Evolutionary conservation across 2,888 invertebrate genomes (phyloP).

Genomic region (Mythimna pallens): DNA sequence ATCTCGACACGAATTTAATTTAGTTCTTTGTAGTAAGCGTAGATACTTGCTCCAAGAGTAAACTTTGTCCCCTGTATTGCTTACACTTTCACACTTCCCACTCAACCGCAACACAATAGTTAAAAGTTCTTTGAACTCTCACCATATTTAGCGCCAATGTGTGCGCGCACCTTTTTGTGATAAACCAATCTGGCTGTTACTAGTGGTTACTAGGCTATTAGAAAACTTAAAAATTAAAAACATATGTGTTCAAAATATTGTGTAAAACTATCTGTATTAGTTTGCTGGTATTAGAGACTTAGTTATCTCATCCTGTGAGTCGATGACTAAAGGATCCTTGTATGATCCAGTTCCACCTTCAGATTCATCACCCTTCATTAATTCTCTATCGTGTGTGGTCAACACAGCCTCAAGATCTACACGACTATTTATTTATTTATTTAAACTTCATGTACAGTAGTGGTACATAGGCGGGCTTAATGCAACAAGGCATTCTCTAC

Average conservation of each 20-base stretch:
- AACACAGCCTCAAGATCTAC: neutral
- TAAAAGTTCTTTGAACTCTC: constrained; percentile 41
- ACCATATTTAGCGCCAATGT: constrained; percentile 16
- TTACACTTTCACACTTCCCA: constrained; percentile 53
- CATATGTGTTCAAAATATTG: neutral
- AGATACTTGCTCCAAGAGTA: neutral
- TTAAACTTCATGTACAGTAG: too few relatives aligned
- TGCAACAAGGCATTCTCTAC: too few relatives aligned
- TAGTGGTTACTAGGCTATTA: neutral
- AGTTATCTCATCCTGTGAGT: too few relatives aligned
- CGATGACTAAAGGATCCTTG: neutral
- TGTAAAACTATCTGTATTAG: too few relatives aligned
- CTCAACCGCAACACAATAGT: constrained; percentile 26
- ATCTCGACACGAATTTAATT: constrained; percentile 3
- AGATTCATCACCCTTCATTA: neutral
- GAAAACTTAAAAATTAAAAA: too few relatives aligned
- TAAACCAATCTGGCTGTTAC: neutral
- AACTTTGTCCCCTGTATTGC: constrained; percentile 22
- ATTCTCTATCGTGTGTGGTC: neutral
- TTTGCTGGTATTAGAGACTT: neutral
- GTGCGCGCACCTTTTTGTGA: constrained; percentile 12
- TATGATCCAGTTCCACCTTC: neutral
- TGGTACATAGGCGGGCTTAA: too few relatives aligned
- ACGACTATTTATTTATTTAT: too few relatives aligned
- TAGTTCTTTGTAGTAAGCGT: neutral